A percentile compares a stretch with the other conserved stretches of the same genome.
phyloP scores from a whole-genome alignment of 2,888 invertebrate species.

The Tiliacea aurago region DNA sequence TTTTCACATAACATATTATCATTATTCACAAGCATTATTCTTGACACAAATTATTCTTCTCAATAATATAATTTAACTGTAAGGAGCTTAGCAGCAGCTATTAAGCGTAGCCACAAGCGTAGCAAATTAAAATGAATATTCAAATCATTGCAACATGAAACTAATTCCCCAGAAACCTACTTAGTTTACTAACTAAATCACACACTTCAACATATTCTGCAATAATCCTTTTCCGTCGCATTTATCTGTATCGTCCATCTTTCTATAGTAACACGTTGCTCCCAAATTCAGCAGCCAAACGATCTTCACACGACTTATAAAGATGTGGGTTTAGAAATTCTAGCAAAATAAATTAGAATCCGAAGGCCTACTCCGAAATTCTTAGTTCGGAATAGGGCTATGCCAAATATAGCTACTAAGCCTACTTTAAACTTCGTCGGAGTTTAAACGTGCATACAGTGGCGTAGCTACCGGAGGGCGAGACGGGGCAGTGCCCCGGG shows the following conservation, averaged over 20 bases:
- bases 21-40: background rate
- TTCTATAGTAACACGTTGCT: conserved; percentile 17
- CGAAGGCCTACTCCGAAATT: conserved; percentile 20
- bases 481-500: no score
- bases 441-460: no score
- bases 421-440: conserved; percentile 10
- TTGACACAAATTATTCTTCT: background rate
- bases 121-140: conserved; percentile 4
- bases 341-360: conserved; percentile 33
- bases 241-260: conserved; percentile 53
- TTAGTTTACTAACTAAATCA: conserved; percentile 28
- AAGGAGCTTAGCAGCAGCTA: background rate
- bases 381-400: conserved; percentile 4
- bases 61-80: background rate
- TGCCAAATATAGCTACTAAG: conserved; percentile 3
- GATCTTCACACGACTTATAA: conserved; percentile 41
- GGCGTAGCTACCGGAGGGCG: no score
- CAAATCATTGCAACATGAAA: conserved; percentile 36
- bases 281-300: conserved; percentile 28
- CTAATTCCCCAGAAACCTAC: conserved; percentile 33
- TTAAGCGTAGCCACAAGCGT: background rate
- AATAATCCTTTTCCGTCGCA: conserved; percentile 38
- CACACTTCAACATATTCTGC: conserved; percentile 22
- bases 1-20: background rate
- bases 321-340: conserved; percentile 26